A percentile compares a stretch with the other conserved stretches of the same genome.
Conservation (phyloP, 2,113 vertebrate genomes). For the human (Homo sapiens) region DNA sequence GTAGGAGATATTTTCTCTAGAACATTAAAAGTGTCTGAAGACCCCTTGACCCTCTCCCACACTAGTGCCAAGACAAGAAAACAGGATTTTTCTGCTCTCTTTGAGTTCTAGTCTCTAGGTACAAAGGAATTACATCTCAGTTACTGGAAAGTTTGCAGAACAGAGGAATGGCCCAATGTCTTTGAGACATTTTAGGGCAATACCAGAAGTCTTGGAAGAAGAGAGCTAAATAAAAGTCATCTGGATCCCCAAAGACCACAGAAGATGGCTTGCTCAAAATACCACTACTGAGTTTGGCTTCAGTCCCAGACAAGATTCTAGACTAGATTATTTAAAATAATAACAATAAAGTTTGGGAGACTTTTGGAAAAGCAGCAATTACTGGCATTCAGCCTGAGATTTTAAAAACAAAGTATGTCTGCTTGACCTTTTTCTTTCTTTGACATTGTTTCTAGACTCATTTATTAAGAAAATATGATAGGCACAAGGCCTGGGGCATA, state of each 20-base stretch:
- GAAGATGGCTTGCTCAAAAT: background rate
- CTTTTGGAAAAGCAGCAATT: background rate
- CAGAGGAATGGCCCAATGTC: background rate
- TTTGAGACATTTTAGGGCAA: background rate
- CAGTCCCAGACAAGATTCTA: background rate
- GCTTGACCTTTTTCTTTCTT: slow-evolving; percentile 26
- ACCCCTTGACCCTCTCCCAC: background rate
- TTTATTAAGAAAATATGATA: background rate
- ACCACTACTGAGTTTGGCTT: background rate
- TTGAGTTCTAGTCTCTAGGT: background rate
- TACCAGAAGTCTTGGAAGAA: background rate
- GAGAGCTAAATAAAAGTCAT: background rate
- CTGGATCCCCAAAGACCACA: background rate
- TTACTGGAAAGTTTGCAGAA: background rate
- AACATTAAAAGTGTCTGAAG: background rate
- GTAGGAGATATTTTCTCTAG: background rate
- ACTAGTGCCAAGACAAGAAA: background rate
- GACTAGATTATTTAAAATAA: background rate
- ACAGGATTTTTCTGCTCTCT: background rate
- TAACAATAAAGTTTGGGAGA: background rate
- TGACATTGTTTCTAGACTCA: background rate
- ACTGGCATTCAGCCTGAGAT: background rate
- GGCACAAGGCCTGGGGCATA: background rate
- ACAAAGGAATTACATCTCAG: background rate
- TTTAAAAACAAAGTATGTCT: slow-evolving; percentile 32